A percentile compares a stretch with the other conserved stretches of the same genome.
These are phyloP conservation scores for Halesus radiatus DNA, from an alignment of 1,140 invertebrate species.

Conservation along the genomic window DNA sequence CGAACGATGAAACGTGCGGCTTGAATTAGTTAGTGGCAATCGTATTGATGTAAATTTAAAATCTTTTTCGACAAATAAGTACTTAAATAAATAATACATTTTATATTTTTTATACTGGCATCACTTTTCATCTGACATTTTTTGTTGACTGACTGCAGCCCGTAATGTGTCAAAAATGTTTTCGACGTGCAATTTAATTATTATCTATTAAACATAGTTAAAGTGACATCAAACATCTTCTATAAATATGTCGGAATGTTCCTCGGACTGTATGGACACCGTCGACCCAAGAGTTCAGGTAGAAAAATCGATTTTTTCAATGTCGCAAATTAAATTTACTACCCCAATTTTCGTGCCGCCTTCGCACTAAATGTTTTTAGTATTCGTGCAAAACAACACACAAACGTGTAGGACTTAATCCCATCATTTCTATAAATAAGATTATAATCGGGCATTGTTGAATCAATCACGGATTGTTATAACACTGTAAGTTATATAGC, in stretches of 20 bases:
- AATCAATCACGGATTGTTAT: too few species aligned
- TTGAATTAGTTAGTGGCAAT: too few species aligned
- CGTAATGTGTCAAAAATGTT: constrained; percentile 49
- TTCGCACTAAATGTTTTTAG: constrained; percentile 46
- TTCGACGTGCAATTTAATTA: constrained; percentile 28
- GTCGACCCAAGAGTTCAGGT: constrained; percentile 75
- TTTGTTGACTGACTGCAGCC: constrained; percentile 46
- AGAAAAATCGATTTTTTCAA: constrained; percentile 63
- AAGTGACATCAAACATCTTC: constrained; percentile 33
- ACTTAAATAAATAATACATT: constrained; percentile 14
- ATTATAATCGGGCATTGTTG: too few species aligned
- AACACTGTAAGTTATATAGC: too few species aligned
- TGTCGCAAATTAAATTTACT: constrained; percentile 30
- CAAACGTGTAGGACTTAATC: background rate
- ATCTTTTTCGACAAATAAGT: background rate
- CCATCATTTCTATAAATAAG: constrained; percentile 32
- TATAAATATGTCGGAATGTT: constrained; percentile 50
- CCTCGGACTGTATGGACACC: constrained; percentile 67
- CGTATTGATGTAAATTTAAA: too few species aligned
- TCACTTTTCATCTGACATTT: constrained; percentile 44
- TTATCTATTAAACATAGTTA: constrained; percentile 42
- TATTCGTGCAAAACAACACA: background rate
- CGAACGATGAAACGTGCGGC: too few species aligned
- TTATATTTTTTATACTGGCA: constrained; percentile 22
- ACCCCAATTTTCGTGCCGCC: constrained; percentile 16